Evolutionary conservation across 2,797 vertebrate genomes (phyloP), one percentile per base, ranked within the genome.

Genomic region (Sebastes glaucus): DNA sequence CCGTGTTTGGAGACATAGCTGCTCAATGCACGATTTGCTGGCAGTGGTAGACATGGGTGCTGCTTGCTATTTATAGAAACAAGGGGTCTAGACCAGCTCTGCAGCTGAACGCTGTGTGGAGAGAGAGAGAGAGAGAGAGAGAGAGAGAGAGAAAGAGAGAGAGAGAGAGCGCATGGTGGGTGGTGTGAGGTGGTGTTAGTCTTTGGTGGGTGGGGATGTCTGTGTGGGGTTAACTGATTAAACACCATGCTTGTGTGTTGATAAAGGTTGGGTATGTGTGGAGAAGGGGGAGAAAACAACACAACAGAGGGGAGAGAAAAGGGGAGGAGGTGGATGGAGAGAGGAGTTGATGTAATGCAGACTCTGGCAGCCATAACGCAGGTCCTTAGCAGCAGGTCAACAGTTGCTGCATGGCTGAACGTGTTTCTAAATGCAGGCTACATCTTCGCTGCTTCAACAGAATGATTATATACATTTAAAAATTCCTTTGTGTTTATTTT

Each of bases 61-160:
- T 84, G 79, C 61, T 65, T 77, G 73, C 93, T 94, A 93, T 94
- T 93, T 92, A 87, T 94, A 94, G 92, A 90, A 78, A 11, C 32
- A 42, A 56, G 72, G 86, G 93, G 88, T 93, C 91, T 92, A 91
- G 91, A 93, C 90, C 87, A 82, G 87, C 83, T 89, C 90, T 89
- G 88, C 88, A 90, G 89, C 84, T 87, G 75, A 92, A 77, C 7
- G 6, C 81, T 76, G 77, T 66, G 78, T 66, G 74, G 82, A 86
- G 83, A 27, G 38, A 42, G 38, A 42, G 14, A 42, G 11, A 35
- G 11, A 35, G 35, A 35, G 35, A 38, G 35, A 11, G 33, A 33
- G 33, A 11, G 32, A 33, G 32, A 33, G 32, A 33, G 9, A 20
- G 60, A 80, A 78, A 86, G 83, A 38, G 35, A 16, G 38, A 42